Conservation (phyloP, 2,888 invertebrate species). For the Atethmia centrago region DNA sequence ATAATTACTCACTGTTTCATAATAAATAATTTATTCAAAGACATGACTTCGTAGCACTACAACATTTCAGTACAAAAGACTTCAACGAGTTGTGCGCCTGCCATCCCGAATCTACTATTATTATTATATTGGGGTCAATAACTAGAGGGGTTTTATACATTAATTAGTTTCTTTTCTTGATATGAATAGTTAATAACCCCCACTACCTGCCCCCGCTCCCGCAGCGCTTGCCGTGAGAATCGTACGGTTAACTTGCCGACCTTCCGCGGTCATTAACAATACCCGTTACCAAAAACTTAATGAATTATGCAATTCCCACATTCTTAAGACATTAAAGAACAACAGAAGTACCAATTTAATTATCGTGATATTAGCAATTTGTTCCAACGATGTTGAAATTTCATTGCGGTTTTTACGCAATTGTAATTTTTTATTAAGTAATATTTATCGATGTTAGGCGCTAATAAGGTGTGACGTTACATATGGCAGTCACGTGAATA, state of each 20-base stretch:
- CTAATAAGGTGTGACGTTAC: constrained; percentile 58
- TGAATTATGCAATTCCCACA: constrained; percentile 64
- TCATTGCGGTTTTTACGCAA: constrained; percentile 55
- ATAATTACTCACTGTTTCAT: constrained; percentile 12
- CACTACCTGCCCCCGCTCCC: constrained; percentile 17
- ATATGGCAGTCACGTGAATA: constrained; percentile 54
- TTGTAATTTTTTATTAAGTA: constrained; percentile 54
- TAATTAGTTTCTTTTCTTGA: constrained; percentile 45
- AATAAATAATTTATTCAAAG: constrained; percentile 39
- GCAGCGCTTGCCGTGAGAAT: constrained; percentile 59
- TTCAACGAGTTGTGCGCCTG: constrained; percentile 81
- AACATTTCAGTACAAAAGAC: constrained; percentile 81
- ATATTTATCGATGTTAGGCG: constrained; percentile 56
- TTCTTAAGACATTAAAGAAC: constrained; percentile 55
- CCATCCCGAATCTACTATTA: constrained; percentile 31
- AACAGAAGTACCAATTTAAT: constrained; percentile 51
- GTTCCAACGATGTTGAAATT: constrained; percentile 53
- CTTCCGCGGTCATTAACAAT: constrained; percentile 68
- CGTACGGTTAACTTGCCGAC: constrained; percentile 64
- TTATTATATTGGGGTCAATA: constrained; percentile 17
- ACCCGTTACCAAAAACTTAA: constrained; percentile 63
- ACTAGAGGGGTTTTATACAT: constrained; percentile 19
- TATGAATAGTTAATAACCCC: constrained; percentile 27
- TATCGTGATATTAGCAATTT: constrained; percentile 60
- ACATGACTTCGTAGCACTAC: constrained; percentile 28